These are phyloP conservation scores for Girardinus metallicus DNA, from an alignment of 2,797 vertebrate genomes.

Conservation along the genomic window DNA sequence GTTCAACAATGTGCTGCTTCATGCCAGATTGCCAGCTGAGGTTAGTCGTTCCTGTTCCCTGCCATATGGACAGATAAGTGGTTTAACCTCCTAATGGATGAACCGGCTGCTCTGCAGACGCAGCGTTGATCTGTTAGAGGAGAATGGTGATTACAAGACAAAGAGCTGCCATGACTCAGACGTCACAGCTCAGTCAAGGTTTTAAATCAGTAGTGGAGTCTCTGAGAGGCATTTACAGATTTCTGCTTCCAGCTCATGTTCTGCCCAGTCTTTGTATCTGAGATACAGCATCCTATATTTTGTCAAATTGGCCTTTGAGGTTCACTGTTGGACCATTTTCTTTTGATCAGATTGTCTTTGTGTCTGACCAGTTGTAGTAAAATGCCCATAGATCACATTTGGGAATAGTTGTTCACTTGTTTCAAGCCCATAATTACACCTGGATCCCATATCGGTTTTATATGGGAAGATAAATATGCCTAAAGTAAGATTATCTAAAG, in stretches of 20 bases:
- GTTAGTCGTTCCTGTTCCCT: slow-evolving; percentile 22
- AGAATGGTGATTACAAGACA: slow-evolving; percentile 59
- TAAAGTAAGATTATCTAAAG: background rate
- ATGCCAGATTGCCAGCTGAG: slow-evolving; percentile 46
- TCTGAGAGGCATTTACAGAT: background rate
- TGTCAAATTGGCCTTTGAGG: background rate
- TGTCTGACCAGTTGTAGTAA: background rate
- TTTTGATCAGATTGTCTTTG: background rate
- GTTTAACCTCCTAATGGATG: slow-evolving; percentile 65
- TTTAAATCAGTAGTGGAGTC: background rate
- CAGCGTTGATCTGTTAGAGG: slow-evolving; percentile 51
- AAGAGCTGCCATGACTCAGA: slow-evolving; percentile 33
- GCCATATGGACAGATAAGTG: slow-evolving; percentile 73
- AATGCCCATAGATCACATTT: background rate
- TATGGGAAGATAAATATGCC: background rate
- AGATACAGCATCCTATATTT: background rate
- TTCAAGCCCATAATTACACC: background rate
- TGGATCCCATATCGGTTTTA: background rate
- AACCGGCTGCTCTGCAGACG: slow-evolving; percentile 43
- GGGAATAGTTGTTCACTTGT: background rate
- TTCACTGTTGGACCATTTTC: background rate
- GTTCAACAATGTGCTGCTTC: slow-evolving; percentile 26
- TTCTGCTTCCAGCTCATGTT: background rate
- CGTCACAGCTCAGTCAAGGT: background rate
- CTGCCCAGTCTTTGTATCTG: background rate